Conservation (phyloP, 2,888 invertebrate genomes). For the Danaus chrysippus region DNA sequence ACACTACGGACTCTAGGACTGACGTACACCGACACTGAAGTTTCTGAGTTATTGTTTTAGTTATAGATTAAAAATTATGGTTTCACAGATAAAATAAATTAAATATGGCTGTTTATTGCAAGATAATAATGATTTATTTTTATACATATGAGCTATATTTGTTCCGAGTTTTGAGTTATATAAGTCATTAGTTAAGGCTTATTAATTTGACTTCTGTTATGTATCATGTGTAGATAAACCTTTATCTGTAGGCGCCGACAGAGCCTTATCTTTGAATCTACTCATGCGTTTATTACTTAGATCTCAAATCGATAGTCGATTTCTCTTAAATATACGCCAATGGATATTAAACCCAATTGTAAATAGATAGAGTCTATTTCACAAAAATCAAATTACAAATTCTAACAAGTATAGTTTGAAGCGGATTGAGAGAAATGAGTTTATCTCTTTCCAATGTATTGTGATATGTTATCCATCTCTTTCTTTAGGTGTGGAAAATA, state of each 20-base stretch:
- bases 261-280: conserved; percentile 52
- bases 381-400: not conserved
- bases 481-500: conserved; percentile 35
- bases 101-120: no score
- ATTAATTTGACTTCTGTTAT: not conserved
- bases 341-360: conserved; percentile 24
- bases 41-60: no score
- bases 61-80: no score
- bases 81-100: no score
- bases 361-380: no score
- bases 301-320: conserved; percentile 48
- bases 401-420: conserved; percentile 32
- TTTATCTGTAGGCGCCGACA: conserved; percentile 24
- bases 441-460: conserved; percentile 44
- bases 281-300: conserved; percentile 57
- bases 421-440: conserved; percentile 42
- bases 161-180: not conserved
- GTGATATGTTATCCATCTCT: conserved; percentile 33
- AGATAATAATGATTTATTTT: no score
- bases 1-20: conserved; percentile 13
- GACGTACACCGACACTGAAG: not conserved
- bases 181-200: not conserved
- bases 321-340: conserved; percentile 39
- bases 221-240: conserved; percentile 1
- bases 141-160: not conserved